Conservation (phyloP, 2,888 invertebrate genomes). For the Cephus runcator region DNA sequence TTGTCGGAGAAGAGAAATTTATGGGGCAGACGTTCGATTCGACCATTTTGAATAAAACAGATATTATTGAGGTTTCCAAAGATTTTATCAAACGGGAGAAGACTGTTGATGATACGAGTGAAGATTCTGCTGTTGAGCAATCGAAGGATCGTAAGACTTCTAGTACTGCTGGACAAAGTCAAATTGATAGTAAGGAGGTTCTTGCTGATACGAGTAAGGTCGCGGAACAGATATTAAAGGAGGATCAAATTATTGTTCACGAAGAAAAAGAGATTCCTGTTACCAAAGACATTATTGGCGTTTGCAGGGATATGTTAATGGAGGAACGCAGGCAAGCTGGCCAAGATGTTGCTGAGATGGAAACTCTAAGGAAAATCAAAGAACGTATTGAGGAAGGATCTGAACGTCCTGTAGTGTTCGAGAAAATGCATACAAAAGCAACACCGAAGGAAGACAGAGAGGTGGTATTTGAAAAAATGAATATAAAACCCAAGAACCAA, state of each 20-base stretch:
- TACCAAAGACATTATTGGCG: neutral
- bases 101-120: neutral
- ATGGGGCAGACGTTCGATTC: constrained; percentile 16
- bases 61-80: constrained; percentile 17
- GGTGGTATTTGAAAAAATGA: constrained; percentile 5
- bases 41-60: constrained; percentile 19
- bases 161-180: neutral
- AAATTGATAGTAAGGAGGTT: neutral
- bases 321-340: neutral
- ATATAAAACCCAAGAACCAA: neutral
- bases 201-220: neutral
- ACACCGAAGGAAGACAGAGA: constrained; percentile 1
- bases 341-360: neutral
- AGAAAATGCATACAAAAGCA: neutral
- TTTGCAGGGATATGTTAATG: neutral
- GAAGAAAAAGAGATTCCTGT: neutral
- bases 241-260: neutral
- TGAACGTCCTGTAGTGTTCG: neutral
- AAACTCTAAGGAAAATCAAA: neutral
- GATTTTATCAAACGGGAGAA: constrained; percentile 22
- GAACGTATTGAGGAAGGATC: neutral
- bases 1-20: neutral
- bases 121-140: neutral
- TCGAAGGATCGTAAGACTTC: neutral
- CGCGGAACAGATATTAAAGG: neutral